These are phyloP conservation scores for Nyleta sp. DNA, from an alignment of 2,888 invertebrate genomes.

Conservation along the genomic window DNA sequence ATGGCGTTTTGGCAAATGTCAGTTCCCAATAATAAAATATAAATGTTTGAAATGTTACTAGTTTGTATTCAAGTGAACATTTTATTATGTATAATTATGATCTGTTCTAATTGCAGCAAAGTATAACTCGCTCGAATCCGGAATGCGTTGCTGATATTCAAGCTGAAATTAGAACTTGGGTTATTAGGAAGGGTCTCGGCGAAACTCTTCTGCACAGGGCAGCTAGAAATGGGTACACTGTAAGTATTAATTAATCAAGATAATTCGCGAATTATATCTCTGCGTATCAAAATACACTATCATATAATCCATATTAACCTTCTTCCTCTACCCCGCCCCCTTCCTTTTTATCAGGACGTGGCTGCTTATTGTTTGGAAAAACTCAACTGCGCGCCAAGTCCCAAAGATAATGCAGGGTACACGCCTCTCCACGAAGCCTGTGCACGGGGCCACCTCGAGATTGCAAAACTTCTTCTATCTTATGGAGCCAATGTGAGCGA, in stretches of 20 bases:
- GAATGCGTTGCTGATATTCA: constrained; percentile 90
- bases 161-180: constrained; percentile 94
- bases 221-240: constrained; percentile 93
- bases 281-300: too few species aligned
- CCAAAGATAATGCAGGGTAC: constrained; percentile 96
- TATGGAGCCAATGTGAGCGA: constrained; percentile 97
- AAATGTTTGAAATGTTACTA: too few species aligned
- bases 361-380: constrained; percentile 95
- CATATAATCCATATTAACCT: too few species aligned
- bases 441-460: constrained; percentile 93
- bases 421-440: constrained; percentile 97
- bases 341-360: constrained; percentile 87
- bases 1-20: too few species aligned
- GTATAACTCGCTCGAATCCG: constrained; percentile 84
- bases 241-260: constrained; percentile 81
- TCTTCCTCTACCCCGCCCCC: too few species aligned
- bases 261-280: too few species aligned
- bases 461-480: constrained; percentile 91
- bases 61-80: neutral
- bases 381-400: constrained; percentile 91
- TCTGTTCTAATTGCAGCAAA: constrained; percentile 67
- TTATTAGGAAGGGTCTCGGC: constrained; percentile 96
- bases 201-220: constrained; percentile 97
- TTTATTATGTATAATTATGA: neutral
- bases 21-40: too few species aligned